Evolutionary conservation across 2,797 vertebrate genomes (phyloP), one percentile per base, ranked within the genome.

Genomic region (Agapornis canus): DNA sequence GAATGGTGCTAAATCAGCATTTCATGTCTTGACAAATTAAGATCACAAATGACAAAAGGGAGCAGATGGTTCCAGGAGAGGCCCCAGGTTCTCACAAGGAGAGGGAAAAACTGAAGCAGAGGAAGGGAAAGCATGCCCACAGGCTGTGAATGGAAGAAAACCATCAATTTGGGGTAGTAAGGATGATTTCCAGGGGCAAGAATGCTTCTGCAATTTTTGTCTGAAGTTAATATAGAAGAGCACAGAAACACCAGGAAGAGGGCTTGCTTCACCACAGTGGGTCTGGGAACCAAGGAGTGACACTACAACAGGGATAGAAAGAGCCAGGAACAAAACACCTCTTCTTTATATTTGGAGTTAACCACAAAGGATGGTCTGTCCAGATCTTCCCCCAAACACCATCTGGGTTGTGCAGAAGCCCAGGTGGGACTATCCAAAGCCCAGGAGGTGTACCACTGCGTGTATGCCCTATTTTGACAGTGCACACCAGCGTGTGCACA

Each of bases 11-110:
- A 91, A 93, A 94, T 89, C 88, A 95, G 91, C 84, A 90, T 91
- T 95, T 93, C 84, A 83, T 95, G 86, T 88, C 80, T 93, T 18
- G 4, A 83, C 68, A 95, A 95, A 96, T 95, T 95, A 96, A 94
- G 90, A 92, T 85, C 52, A 87, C 75, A 94, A 91, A 90, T 92
- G 52, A 92, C 83, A 94, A 94, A 88, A 92, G 81, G 79, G 71
- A 96, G 91, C 80, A 96, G 90, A 92, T 92, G 94, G 90, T 92
- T 94, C 79, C 51, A 90, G 91, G 75, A 92, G 75, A 83, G 60
- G 82, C 86, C 83, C 82, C 19, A 3, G 64, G 71, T 71, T 84
- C 71, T 82, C 78, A 87, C 31, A 57, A 56, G 64, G 31, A 84
- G 26, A 92, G 66, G 70, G 39, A 48, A 63, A 95, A 94, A 85